Evolutionary conservation across 2,888 invertebrate species (phyloP), one percentile per base, ranked within the genome.

Genomic region (Lasioglossum marginatum): DNA sequence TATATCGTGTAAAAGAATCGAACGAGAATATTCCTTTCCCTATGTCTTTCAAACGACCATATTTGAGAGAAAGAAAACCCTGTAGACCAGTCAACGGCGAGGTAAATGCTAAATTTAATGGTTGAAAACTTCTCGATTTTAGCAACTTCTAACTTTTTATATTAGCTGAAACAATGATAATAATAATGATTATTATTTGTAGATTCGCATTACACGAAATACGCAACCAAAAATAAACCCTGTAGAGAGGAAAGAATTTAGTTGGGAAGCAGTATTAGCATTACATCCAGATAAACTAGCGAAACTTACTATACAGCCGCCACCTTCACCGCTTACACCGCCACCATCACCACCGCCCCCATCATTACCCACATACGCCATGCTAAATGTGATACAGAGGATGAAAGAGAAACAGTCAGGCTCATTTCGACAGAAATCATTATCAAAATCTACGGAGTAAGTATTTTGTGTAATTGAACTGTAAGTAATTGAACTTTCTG

Each of bases 351-450:
- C 93, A 5, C 93, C 93, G 1, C 92, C 93, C 34, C 92, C 93
- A 23, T 93, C 94, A 3, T 82, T 93, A 43, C 97, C 97, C 0
- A 97, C 97, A 1, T 96, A 97, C 73, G 97, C 97, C 1, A 97
- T 97, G 97, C 95, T 97, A 86, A 96, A 97, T 88, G 96, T 97
- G 0, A 95, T 97, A 79, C 96, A 96, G 63, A 96, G 96, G 92
- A 96, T 96, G 91, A 96, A 96, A 89, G 97, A 97, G 82, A 96
- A 96, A 92, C 95, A 94, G 80, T 89, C 93, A 12, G 93, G 94
- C 68, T 78, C 89, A 77, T 88, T 88, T 72, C 94, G 92, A 85
- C 92, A 93, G 34, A 94, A 88, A 87, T 75, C 87, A 45, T 68
- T 83, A 77, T 75, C 87, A 23, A 94, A 93, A 91, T 91, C 91